Conservation (phyloP, 2,888 invertebrate genomes). For the Drosophila acutilabella region DNA sequence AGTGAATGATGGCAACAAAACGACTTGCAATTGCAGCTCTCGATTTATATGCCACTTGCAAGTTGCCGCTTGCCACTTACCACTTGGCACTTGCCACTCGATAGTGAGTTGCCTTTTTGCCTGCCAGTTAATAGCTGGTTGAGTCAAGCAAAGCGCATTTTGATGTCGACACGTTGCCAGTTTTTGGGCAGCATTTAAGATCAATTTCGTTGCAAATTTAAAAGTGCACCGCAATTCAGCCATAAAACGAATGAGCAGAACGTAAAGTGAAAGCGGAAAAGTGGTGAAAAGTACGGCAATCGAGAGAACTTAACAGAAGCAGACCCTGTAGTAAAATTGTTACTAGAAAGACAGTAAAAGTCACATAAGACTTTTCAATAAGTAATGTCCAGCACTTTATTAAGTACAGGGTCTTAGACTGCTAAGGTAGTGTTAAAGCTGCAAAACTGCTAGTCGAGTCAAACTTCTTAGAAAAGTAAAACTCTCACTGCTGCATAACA, state of each 20-base stretch:
- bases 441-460: conserved; percentile 32
- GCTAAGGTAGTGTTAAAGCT: neutral
- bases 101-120: conserved; percentile 7
- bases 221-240: conserved; percentile 57
- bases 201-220: conserved; percentile 72
- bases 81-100: conserved; percentile 33
- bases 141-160: conserved; percentile 55
- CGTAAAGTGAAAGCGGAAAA: conserved; percentile 3
- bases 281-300: too few species aligned
- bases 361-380: too few species aligned
- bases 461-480: conserved; percentile 64
- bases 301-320: too few species aligned
- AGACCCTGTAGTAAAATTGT: too few species aligned
- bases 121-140: conserved; percentile 38
- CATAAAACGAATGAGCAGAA: conserved; percentile 56
- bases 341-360: too few species aligned
- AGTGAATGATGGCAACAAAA: conserved; percentile 28
- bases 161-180: conserved; percentile 65
- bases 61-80: conserved; percentile 37
- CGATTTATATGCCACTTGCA: conserved; percentile 69
- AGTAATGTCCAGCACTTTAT: neutral
- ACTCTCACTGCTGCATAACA: conserved; percentile 69
- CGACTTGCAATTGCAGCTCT: conserved; percentile 38
- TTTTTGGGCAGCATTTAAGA: conserved; percentile 62
- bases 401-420: neutral